Evolutionary conservation across 2,888 invertebrate species (phyloP).

Genomic region (Amphipoea oculea): DNA sequence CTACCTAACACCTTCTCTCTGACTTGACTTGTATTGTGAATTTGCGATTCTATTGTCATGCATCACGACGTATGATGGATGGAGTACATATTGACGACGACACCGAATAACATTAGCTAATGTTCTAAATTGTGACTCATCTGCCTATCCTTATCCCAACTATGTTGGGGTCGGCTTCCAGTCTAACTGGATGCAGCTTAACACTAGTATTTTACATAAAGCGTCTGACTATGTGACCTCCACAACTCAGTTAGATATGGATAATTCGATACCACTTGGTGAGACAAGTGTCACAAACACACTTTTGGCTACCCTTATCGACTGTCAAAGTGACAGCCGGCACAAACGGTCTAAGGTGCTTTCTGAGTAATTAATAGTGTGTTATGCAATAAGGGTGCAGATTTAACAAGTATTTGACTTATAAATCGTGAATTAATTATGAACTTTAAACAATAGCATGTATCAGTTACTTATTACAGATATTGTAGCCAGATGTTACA

Average conservation of each 20-base stretch:
- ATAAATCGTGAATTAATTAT: neutral
- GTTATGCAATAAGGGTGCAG: too few relatives aligned
- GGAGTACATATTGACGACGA: neutral
- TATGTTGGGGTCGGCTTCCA: too few relatives aligned
- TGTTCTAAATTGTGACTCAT: neutral
- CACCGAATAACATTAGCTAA: neutral
- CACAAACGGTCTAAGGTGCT: too few relatives aligned
- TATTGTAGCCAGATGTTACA: neutral
- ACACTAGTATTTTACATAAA: neutral
- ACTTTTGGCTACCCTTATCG: too few relatives aligned
- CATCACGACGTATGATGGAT: neutral
- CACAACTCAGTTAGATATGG: too few relatives aligned
- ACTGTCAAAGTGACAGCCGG: too few relatives aligned
- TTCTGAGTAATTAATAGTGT: too few relatives aligned
- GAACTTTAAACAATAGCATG: neutral
- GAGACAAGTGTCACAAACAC: too few relatives aligned
- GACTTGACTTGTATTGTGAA: conserved; percentile 25
- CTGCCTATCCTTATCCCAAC: neutral
- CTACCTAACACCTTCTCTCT: neutral
- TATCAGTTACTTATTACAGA: too few relatives aligned
- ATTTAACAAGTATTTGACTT: neutral
- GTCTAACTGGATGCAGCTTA: neutral
- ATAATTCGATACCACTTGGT: too few relatives aligned
- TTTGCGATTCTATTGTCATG: conserved; percentile 2
- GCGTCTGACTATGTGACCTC: too few relatives aligned